Base-by-base conservation (phyloP, 1,140 invertebrate genomes). In the Arctopsyche grandis region DNA sequence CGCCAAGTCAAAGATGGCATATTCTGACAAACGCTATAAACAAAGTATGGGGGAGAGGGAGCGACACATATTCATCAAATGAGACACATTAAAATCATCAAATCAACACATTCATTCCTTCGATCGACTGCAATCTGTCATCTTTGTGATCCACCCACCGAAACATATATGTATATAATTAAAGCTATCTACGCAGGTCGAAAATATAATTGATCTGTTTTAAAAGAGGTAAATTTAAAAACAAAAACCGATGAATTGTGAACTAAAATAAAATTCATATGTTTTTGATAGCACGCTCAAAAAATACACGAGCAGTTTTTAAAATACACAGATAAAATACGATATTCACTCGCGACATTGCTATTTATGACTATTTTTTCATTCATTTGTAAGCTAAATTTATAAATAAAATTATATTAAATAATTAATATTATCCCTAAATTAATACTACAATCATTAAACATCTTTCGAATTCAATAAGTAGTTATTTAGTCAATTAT, bases 21-120 rank as follows among this genome's bases (percentile, higher is more conserved):
- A 74, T 74, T 56, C 56, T 48, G 69, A 73, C 69, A 44, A 46
- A 73, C 66, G 66, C 66, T 38, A 14, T 22, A 69, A 69, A 38
- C 29, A 69, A 56, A 21, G 29, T 69, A 69, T 69, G 24, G 16
- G 29, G 29, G 26, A 69, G 24, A 10, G 66, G n/a, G 24, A 69
- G 66, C 66, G 26, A 69, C 66, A 69, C 22, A 69, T 69, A 38
- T 9, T 69, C 29, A 69, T 69, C 12, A 29, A 69, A 38, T 38
- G 3, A 38, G 29, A 69, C 24, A 69, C 7, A 26, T 29, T 14
- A 9, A 26, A 69, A 26, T 29, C 16, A 43, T 21, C 9, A 21
- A 12, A 26, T 24, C 10, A 12, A 26, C 66, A 24, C 66, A 69
- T 69, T 69, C 69, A 52, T 14, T 7, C 69, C 7, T 9, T 48